Conservation (phyloP, 2,797 vertebrate genomes). For the Podarcis lilfordi region DNA sequence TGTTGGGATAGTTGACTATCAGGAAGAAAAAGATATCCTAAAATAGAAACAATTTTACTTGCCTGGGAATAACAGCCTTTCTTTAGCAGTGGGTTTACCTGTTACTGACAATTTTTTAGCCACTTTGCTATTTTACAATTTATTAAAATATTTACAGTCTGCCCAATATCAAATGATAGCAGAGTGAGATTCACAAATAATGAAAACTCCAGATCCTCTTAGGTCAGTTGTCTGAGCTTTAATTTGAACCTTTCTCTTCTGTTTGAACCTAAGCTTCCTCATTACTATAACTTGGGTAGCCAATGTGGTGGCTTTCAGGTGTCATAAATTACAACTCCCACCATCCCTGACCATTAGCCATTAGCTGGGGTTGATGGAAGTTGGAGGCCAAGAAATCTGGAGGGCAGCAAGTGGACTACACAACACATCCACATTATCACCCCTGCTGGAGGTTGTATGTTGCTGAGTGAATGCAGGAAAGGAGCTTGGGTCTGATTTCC, state of each 20-base stretch:
- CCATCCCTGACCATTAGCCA: too few species aligned
- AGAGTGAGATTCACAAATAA: too few species aligned
- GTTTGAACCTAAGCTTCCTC: neutral
- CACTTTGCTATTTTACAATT: neutral
- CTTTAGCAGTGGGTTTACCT: neutral
- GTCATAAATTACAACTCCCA: too few species aligned
- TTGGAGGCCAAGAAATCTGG: too few species aligned
- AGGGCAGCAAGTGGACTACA: too few species aligned
- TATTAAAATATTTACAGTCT: too few species aligned
- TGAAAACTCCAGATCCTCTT: neutral
- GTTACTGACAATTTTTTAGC: neutral
- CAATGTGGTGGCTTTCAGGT: too few species aligned
- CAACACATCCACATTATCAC: neutral
- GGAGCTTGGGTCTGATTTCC: neutral
- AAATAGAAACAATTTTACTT: neutral
- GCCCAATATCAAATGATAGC: too few species aligned
- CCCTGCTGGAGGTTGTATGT: neutral
- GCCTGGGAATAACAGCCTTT: neutral
- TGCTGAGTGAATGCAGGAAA: neutral
- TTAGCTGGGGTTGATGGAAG: too few species aligned
- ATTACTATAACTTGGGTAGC: neutral
- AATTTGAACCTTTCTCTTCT: too few species aligned
- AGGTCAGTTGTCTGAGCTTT: neutral
- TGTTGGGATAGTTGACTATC: neutral
- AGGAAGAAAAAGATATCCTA: neutral